These are phyloP conservation scores for Zosterops lateralis DNA, from an alignment of 2,113 vertebrate genomes.

Conservation along the genomic window DNA sequence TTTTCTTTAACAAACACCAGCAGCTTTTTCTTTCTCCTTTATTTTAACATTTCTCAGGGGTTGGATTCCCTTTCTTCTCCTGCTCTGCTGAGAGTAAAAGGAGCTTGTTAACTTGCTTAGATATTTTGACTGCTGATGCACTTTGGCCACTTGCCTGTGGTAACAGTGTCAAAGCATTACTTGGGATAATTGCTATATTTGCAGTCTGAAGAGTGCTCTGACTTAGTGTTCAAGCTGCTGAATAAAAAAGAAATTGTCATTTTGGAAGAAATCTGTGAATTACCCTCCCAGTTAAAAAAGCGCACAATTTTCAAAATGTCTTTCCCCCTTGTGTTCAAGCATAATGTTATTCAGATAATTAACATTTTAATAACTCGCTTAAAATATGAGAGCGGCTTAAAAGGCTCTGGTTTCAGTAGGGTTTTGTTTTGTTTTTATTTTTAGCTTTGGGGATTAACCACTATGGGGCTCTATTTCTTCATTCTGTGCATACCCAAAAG, in stretches of 20 bases:
- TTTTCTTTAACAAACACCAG: slow-evolving; percentile 89
- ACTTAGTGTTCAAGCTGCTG: slow-evolving; percentile 87
- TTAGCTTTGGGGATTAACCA: slow-evolving; percentile 66
- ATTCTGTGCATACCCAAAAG: slow-evolving; percentile 54
- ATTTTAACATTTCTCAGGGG: slow-evolving; percentile 85
- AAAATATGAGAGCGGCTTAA: slow-evolving; percentile 45
- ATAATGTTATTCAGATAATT: slow-evolving; percentile 49
- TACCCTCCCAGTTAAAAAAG: slow-evolving; percentile 86
- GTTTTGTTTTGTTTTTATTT: slow-evolving; percentile 52
- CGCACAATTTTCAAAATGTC: slow-evolving; percentile 78
- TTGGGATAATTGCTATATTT: slow-evolving; percentile 98
- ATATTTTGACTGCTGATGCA: slow-evolving; percentile 94
- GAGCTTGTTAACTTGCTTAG: slow-evolving; percentile 98
- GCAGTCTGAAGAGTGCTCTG: slow-evolving; percentile 90
- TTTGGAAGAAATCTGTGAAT: slow-evolving; percentile 90
- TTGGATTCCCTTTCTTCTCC: slow-evolving; percentile 86
- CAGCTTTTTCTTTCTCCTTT: slow-evolving; percentile 77
- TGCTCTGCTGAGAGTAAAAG: slow-evolving; percentile 86
- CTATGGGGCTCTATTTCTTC: slow-evolving; percentile 62
- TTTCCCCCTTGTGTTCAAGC: slow-evolving; percentile 51
- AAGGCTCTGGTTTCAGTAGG: slow-evolving; percentile 25
- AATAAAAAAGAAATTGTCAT: slow-evolving; percentile 93
- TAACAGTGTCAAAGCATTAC: slow-evolving; percentile 96
- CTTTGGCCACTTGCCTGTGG: slow-evolving; percentile 97
- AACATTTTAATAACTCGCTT: slow-evolving; percentile 45